Conservation (phyloP, 92 coral and sea anemone genomes). For the Micromussa lordhowensis region DNA sequence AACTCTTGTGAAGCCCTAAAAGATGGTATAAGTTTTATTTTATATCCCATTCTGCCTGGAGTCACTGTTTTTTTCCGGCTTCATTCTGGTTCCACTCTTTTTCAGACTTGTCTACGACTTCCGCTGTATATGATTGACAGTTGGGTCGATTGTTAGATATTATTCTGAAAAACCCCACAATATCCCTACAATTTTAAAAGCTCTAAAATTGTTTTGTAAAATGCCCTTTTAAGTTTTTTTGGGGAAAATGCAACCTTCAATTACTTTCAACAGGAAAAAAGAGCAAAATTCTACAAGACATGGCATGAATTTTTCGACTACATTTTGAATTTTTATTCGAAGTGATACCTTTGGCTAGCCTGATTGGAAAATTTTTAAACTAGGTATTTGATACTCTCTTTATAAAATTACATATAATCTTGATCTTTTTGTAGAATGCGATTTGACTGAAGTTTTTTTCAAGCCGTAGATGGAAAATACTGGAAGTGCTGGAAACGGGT, state of each 20-base stretch:
- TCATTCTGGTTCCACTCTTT: not conserved
- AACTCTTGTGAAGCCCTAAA: not conserved
- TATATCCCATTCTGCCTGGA: not conserved
- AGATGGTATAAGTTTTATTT: not conserved
- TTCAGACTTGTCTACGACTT: not conserved
- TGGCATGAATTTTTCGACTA: too few relatives aligned
- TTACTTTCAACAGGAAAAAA: not conserved
- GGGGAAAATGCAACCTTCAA: not conserved
- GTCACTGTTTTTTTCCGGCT: not conserved
- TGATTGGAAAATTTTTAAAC: not conserved
- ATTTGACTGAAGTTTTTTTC: not conserved
- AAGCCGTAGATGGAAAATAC: not conserved
- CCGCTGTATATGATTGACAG: not conserved
- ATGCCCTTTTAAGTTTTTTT: not conserved
- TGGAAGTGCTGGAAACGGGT: not conserved
- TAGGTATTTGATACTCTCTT: not conserved
- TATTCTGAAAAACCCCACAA: not conserved
- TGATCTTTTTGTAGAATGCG: not conserved
- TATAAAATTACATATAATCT: not conserved
- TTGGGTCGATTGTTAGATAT: not conserved
- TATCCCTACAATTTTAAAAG: not conserved
- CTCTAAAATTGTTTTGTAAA: not conserved
- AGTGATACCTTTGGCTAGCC: not conserved
- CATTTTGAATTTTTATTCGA: not conserved
- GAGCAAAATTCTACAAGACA: not conserved